Conservation (phyloP, 1,140 invertebrate genomes). For the Heliothis virescens region DNA sequence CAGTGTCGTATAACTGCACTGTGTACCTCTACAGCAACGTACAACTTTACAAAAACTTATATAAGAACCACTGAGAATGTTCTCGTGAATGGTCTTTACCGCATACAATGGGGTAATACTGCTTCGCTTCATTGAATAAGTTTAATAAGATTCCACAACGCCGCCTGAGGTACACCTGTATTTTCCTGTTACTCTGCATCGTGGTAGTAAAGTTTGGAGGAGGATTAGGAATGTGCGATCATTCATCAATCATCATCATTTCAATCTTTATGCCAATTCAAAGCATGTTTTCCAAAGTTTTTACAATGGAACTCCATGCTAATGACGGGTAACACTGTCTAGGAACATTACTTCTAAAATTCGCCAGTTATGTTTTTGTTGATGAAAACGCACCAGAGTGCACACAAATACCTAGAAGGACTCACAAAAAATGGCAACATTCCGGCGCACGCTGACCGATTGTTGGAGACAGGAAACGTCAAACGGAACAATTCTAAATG, state of each 20-base stretch:
- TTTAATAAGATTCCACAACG: constrained; percentile 44
- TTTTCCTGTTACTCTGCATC: constrained; percentile 16
- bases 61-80: constrained; percentile 28
- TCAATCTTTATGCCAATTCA: background rate
- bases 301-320: too few relatives aligned
- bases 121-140: constrained; percentile 44
- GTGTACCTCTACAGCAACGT: constrained; percentile 33
- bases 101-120: constrained; percentile 40
- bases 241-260: constrained; percentile 8
- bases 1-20: constrained; percentile 66
- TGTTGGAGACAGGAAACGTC: constrained; percentile 19
- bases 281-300: background rate
- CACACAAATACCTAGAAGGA: background rate
- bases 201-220: background rate
- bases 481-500: constrained; percentile 16
- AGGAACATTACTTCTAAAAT: too few relatives aligned
- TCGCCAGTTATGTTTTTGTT: background rate
- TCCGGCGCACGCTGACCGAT: constrained; percentile 22
- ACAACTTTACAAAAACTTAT: constrained; percentile 44
- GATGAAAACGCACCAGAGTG: background rate
- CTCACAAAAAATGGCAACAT: constrained; percentile 11
- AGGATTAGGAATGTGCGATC: constrained; percentile 5
- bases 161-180: constrained; percentile 31
- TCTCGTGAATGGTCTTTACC: constrained; percentile 49
- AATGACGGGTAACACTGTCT: too few relatives aligned